These are phyloP conservation scores for Protosalanx chinensis DNA, from an alignment of 2,797 vertebrate genomes.

Conservation along the genomic window DNA sequence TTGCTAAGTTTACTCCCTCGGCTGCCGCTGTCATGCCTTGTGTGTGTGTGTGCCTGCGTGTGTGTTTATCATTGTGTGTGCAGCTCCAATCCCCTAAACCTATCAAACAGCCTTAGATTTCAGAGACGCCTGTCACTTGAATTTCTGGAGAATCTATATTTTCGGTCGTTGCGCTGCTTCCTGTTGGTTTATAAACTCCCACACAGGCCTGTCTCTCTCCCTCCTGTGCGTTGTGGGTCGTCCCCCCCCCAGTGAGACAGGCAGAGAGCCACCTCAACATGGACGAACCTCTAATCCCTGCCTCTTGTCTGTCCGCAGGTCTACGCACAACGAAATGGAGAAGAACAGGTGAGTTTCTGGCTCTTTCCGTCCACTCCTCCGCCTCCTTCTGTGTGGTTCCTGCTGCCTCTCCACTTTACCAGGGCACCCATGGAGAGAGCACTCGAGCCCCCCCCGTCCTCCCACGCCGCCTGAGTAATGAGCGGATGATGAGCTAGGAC, in stretches of 20 bases:
- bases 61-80: conserved; percentile 6
- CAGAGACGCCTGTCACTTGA: conserved; percentile 22
- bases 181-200: conserved; percentile 42
- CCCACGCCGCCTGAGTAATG: not conserved
- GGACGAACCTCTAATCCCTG: conserved; percentile 28
- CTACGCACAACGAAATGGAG: conserved; percentile 97
- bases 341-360: conserved; percentile 87
- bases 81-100: conserved; percentile 25
- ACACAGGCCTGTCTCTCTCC: conserved; percentile 33
- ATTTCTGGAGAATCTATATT: conserved; percentile 31
- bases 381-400: not conserved
- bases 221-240: not conserved
- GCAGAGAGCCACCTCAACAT: not conserved
- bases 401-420: conserved; percentile 1
- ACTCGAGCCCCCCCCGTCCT: too few relatives aligned
- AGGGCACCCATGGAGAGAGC: not conserved
- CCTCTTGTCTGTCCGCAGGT: conserved; percentile 73
- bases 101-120: conserved; percentile 29
- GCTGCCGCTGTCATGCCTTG: conserved; percentile 30
- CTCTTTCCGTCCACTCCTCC: conserved; percentile 11
- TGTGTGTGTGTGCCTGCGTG: conserved; percentile 14
- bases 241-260: conserved; percentile 4
- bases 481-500: not conserved
- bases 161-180: conserved; percentile 24
- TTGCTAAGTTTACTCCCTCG: conserved; percentile 63